Conservation (phyloP, 92 coral and sea anemone genomes). For the Micromussa lordhowensis region DNA sequence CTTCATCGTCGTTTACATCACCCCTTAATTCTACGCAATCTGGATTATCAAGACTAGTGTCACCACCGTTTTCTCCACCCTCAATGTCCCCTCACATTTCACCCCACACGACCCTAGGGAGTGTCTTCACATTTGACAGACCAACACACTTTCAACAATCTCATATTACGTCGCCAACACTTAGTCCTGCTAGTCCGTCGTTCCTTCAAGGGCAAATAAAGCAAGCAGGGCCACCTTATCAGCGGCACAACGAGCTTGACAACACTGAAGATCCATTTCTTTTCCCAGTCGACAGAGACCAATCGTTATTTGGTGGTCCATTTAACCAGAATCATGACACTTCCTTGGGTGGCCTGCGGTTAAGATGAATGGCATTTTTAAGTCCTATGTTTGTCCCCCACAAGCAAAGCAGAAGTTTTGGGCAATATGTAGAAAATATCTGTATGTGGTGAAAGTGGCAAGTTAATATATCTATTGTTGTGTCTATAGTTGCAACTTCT, state of each 20-base stretch:
- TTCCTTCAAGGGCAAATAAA: slow-evolving; percentile 76
- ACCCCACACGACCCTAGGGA: slow-evolving; percentile 82
- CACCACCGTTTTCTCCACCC: slow-evolving; percentile 89
- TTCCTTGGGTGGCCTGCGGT: slow-evolving; percentile 77
- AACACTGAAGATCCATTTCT: slow-evolving; percentile 81
- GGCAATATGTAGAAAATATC: not conserved
- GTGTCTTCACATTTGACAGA: slow-evolving; percentile 91
- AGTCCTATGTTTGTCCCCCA: not conserved
- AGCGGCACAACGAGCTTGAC: slow-evolving; percentile 71
- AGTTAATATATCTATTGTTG: not conserved
- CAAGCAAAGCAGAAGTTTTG: not conserved
- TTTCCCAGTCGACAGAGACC: slow-evolving; percentile 79
- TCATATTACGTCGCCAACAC: slow-evolving; percentile 85
- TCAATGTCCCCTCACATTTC: slow-evolving; percentile 96
- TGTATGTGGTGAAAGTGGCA: not conserved
- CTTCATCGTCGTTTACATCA: slow-evolving; percentile 78
- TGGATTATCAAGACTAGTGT: slow-evolving; percentile 76
- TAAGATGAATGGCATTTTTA: slow-evolving; percentile 45
- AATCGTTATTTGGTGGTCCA: slow-evolving; percentile 78
- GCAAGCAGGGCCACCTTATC: slow-evolving; percentile 66
- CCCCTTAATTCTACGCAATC: slow-evolving; percentile 83
- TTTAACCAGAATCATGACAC: slow-evolving; percentile 83
- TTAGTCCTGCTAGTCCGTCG: slow-evolving; percentile 92
- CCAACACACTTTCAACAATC: slow-evolving; percentile 87
- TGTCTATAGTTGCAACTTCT: not conserved